Conservation (phyloP, 2,888 invertebrate species). For the Campaea margaritaria region DNA sequence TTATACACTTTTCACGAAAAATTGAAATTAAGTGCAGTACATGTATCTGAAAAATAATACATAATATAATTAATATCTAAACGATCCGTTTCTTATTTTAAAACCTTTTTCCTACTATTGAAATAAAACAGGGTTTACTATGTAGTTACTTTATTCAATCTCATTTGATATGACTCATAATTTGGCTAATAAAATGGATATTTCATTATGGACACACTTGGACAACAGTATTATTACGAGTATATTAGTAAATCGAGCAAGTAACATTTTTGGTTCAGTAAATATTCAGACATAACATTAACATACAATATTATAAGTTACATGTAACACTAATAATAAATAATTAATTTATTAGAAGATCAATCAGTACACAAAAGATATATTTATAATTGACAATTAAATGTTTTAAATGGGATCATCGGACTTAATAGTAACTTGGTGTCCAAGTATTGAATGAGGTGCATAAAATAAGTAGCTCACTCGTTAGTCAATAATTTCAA, state of each 20-base stretch:
- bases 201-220: conserved; percentile 58
- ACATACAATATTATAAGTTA: too few relatives aligned
- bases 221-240: conserved; percentile 48
- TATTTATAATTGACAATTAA: neutral
- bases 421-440: conserved; percentile 28
- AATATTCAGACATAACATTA: too few relatives aligned
- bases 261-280: too few relatives aligned
- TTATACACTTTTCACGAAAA: neutral
- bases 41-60: neutral
- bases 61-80: neutral
- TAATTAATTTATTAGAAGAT: too few relatives aligned
- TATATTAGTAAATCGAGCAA: neutral
- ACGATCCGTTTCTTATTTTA: neutral
- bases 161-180: conserved; percentile 83
- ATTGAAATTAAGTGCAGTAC: conserved; percentile 1
- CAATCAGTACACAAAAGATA: too few relatives aligned
- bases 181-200: conserved; percentile 80
- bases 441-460: conserved; percentile 55
- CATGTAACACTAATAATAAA: too few relatives aligned
- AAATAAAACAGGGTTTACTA: conserved; percentile 45
- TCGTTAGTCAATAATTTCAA: conserved; percentile 48
- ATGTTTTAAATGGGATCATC: neutral
- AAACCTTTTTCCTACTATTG: too few relatives aligned
- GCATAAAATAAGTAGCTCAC: conserved; percentile 61
- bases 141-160: conserved; percentile 81